These are phyloP conservation scores for Leptopilina clavipes DNA, from an alignment of 1,140 invertebrate genomes.

Conservation along the genomic window DNA sequence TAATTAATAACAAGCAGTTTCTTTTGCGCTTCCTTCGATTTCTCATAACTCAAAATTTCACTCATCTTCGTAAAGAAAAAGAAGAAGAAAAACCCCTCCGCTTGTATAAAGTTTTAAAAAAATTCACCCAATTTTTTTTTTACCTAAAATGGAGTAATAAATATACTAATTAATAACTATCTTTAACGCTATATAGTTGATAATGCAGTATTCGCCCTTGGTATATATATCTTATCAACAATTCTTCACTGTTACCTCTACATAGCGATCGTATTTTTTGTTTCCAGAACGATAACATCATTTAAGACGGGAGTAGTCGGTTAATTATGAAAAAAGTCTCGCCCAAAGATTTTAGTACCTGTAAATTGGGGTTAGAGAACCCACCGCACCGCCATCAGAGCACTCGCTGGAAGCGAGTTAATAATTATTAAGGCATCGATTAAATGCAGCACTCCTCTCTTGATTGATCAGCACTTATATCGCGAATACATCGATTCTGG, in stretches of 20 bases:
- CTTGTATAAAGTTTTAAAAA: neutral
- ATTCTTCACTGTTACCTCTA: neutral
- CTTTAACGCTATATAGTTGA: neutral
- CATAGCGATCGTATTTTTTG: too few relatives aligned
- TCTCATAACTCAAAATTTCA: conserved; percentile 43
- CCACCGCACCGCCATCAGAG: conserved; percentile 37
- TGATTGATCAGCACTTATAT: conserved; percentile 66
- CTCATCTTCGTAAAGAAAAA: too few relatives aligned
- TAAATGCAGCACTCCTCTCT: conserved; percentile 59
- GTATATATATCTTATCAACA: conserved; percentile 7
- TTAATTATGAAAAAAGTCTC: conserved; percentile 32
- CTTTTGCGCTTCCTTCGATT: conserved; percentile 51
- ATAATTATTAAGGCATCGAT: conserved; percentile 68
- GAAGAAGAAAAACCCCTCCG: neutral
- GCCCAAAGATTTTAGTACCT: conserved; percentile 36
- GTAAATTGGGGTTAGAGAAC: conserved; percentile 47
- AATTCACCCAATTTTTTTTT: neutral
- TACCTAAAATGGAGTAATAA: conserved; percentile 22
- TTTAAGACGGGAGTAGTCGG: conserved; percentile 32
- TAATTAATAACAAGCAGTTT: conserved; percentile 67
- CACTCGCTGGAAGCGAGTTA: conserved; percentile 51
- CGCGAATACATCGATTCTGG: conserved; percentile 58
- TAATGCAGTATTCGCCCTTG: neutral
- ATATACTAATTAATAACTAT: conserved; percentile 10
- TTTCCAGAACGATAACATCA: conserved; percentile 5